Evolutionary conservation across 2,113 vertebrate genomes (phyloP).

Genomic region (Proteles cristata): DNA sequence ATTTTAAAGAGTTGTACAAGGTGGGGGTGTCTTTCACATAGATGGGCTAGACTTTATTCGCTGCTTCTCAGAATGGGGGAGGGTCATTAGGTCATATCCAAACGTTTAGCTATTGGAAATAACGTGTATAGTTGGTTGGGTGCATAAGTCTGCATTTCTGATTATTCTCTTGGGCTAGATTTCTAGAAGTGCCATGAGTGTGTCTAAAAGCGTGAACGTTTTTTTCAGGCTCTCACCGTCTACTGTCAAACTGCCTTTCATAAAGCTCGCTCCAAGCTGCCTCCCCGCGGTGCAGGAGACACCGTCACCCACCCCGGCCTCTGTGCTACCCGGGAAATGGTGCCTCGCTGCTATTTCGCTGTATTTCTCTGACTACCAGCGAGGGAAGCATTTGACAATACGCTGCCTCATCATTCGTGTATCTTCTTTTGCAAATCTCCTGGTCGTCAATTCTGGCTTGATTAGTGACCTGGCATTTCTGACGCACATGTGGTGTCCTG

Average conservation of each 20-base stretch:
- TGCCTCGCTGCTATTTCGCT: neutral
- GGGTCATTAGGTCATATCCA: neutral
- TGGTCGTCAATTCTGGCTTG: neutral
- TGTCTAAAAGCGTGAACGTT: neutral
- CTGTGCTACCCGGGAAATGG: neutral
- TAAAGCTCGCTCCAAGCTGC: neutral
- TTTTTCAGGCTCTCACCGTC: neutral
- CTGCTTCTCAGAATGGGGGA: neutral
- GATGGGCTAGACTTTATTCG: neutral
- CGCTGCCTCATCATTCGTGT: neutral
- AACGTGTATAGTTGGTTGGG: neutral
- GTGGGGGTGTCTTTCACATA: neutral
- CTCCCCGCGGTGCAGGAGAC: neutral
- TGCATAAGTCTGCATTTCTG: neutral
- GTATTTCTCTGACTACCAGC: neutral
- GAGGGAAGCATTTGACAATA: neutral
- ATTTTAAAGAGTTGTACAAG: neutral
- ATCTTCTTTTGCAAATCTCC: neutral
- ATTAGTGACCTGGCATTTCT: neutral
- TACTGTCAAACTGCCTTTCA: neutral
- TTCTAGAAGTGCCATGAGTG: neutral
- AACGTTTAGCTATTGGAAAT: neutral
- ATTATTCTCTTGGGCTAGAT: neutral
- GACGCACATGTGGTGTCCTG: neutral
- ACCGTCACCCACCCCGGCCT: fast-evolving